Evolutionary conservation across 1,140 invertebrate genomes (phyloP).

Genomic region (Anagrus nilaparvatae): DNA sequence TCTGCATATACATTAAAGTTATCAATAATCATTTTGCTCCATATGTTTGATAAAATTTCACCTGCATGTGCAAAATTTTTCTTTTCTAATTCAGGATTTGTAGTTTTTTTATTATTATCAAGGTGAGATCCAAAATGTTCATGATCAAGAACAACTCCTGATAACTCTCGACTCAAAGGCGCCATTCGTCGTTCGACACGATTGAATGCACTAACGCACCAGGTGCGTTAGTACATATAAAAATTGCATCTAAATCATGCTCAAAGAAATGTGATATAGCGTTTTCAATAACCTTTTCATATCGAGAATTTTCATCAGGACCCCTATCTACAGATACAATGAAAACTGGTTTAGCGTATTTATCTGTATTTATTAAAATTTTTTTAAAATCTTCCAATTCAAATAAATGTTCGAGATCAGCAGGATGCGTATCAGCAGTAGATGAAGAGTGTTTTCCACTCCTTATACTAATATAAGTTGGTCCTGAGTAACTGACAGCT

Average conservation of each 20-base stretch:
- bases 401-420: conserved; percentile 20
- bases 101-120: too few relatives aligned
- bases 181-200: too few relatives aligned
- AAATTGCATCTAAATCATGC: neutral
- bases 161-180: too few relatives aligned
- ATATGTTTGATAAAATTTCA: too few relatives aligned
- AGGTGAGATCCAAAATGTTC: too few relatives aligned
- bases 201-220: too few relatives aligned
- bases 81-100: too few relatives aligned
- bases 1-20: too few relatives aligned
- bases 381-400: conserved; percentile 19
- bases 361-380: conserved; percentile 19
- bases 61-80: too few relatives aligned
- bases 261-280: neutral
- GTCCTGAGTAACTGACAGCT: conserved; percentile 25
- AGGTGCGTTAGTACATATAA: neutral
- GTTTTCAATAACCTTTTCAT: conserved; percentile 21
- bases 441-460: conserved; percentile 25
- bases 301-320: conserved; percentile 36
- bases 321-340: conserved; percentile 32
- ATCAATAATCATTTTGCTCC: too few relatives aligned
- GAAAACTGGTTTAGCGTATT: conserved; percentile 29
- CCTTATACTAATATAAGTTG: conserved; percentile 34
- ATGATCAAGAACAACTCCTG: too few relatives aligned
- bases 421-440: conserved; percentile 23